Percentiles rank a stretch among this genome's conserved stretches.
phyloP scores from a whole-genome alignment of 1,140 invertebrate species.

The Melanaphis sacchari region DNA sequence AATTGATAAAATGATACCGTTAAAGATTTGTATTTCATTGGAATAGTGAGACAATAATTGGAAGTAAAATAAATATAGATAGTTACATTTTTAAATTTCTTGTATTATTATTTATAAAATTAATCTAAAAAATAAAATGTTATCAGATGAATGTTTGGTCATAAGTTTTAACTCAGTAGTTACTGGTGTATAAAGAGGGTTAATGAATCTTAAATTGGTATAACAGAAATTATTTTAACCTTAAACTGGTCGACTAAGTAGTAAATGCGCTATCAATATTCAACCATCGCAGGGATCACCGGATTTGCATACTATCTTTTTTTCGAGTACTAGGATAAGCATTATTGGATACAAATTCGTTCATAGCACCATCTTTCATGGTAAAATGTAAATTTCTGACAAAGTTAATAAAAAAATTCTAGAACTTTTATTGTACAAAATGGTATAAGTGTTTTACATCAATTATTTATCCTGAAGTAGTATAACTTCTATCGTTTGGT shows the following conservation, averaged over 20 bases:
- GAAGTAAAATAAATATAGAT: not conserved
- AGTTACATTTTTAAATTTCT: not conserved
- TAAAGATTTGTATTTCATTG: not conserved
- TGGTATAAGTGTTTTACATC: constrained; percentile 1
- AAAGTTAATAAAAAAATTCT: not conserved
- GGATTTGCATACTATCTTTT: constrained; percentile 41
- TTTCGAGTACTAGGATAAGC: not conserved
- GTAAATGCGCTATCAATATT: constrained; percentile 20
- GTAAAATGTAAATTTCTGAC: not conserved
- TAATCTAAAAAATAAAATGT: not conserved
- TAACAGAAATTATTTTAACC: constrained; percentile 37
- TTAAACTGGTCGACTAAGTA: not conserved
- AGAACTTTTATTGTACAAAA: not conserved
- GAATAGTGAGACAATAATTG: not conserved
- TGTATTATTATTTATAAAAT: not conserved
- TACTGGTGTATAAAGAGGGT: constrained; percentile 6
- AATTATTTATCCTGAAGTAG: not conserved
- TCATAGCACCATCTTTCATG: not conserved
- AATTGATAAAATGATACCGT: not conserved
- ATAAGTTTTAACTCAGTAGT: not conserved
- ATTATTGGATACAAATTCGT: constrained; percentile 21
- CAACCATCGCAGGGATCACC: not conserved
- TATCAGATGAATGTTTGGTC: not conserved
- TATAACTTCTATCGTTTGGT: not conserved
- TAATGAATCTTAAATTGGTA: not conserved